These are phyloP conservation scores for Ptychoptera contaminata DNA, from an alignment of 2,888 invertebrate genomes.

Conservation along the genomic window DNA sequence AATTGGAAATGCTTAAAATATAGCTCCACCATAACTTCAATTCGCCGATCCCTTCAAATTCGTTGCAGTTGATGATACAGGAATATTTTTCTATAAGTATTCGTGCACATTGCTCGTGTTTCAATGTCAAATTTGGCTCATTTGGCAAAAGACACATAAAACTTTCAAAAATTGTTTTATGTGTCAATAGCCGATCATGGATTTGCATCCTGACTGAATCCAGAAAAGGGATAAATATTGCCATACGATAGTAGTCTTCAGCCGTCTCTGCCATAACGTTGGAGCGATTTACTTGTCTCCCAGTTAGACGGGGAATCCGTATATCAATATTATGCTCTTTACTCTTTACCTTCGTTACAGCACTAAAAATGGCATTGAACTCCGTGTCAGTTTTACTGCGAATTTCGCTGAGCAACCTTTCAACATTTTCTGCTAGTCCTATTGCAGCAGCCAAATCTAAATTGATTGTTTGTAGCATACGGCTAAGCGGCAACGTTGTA, in stretches of 20 bases:
- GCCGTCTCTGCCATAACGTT: not conserved
- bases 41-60: not conserved
- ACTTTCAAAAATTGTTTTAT: not conserved
- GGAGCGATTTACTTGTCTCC: no score
- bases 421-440: no score
- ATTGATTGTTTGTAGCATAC: not conserved
- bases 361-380: slow-evolving; percentile 1
- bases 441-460: not conserved
- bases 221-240: not conserved
- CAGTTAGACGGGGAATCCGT: no score
- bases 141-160: not conserved
- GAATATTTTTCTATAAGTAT: no score
- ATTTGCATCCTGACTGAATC: not conserved
- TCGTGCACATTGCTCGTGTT: no score
- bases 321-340: slow-evolving; percentile 2
- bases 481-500: not conserved
- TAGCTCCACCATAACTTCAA: not conserved
- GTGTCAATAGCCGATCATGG: not conserved
- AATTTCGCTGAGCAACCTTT: no score
- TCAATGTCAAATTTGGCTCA: no score
- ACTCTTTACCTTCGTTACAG: no score
- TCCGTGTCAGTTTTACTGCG: no score
- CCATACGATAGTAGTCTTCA: not conserved
- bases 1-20: not conserved
- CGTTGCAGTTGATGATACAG: no score